Evolutionary conservation across 1,140 invertebrate genomes (phyloP).

Genomic region (Trachelipus rathkii): DNA sequence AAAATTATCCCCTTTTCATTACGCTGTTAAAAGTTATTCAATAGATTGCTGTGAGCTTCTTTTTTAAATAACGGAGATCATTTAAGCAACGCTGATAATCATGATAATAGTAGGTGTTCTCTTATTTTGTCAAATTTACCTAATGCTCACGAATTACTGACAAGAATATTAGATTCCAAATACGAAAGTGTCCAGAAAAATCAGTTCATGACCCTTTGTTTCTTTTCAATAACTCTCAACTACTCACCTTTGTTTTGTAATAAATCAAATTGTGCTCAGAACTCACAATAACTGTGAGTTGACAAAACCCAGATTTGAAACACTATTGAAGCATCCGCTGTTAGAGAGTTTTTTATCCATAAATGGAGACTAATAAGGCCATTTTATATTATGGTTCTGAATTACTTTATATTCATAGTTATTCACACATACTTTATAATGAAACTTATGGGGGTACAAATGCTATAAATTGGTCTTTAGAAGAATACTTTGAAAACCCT

Average conservation of each 20-base stretch:
- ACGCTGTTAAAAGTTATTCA: slow-evolving; percentile 35
- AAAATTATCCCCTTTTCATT: slow-evolving; percentile 33
- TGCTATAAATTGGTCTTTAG: not conserved
- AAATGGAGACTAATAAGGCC: slow-evolving; percentile 72
- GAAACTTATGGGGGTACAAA: slow-evolving; percentile 28
- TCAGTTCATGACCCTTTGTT: slow-evolving; percentile 35
- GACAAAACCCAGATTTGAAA: slow-evolving; percentile 26
- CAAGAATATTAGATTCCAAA: slow-evolving; percentile 33
- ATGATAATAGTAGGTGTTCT: slow-evolving; percentile 28
- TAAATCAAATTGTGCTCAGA: slow-evolving; percentile 27
- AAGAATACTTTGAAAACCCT: not conserved
- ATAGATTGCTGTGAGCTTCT: slow-evolving; percentile 39
- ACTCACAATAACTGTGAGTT: slow-evolving; percentile 34
- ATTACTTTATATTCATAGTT: slow-evolving; percentile 66
- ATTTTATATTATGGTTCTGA: slow-evolving; percentile 65
- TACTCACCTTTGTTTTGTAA: slow-evolving; percentile 28
- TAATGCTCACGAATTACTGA: slow-evolving; percentile 34
- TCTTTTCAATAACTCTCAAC: slow-evolving; percentile 31
- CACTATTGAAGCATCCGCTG: slow-evolving; percentile 69
- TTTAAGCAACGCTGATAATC: slow-evolving; percentile 28
- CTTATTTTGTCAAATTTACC: slow-evolving; percentile 35
- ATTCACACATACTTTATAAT: slow-evolving; percentile 48
- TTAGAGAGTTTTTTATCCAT: slow-evolving; percentile 72
- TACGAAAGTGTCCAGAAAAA: slow-evolving; percentile 28
- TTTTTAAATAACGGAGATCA: slow-evolving; percentile 37